phyloP scores from a whole-genome alignment of 1,140 invertebrate genomes.

The Caerostris extrusa region DNA sequence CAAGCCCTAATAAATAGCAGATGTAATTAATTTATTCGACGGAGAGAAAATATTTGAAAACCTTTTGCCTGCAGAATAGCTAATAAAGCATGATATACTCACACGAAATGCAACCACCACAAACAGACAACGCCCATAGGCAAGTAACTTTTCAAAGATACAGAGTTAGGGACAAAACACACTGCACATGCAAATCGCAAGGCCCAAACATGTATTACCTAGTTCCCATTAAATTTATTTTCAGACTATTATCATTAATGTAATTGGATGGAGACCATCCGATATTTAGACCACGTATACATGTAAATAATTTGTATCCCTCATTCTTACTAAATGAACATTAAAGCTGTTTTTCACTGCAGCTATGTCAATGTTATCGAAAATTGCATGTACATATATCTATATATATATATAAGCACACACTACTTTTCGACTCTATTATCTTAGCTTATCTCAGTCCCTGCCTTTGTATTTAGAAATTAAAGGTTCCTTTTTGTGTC shows the following conservation, averaged over 20 bases:
- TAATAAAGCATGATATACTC: conserved; percentile 53
- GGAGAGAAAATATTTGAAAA: conserved; percentile 31
- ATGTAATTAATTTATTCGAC: conserved; percentile 48
- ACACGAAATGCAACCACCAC: conserved; percentile 46
- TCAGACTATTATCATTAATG: conserved; percentile 67
- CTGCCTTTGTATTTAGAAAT: conserved; percentile 17
- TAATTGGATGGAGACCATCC: conserved; percentile 59
- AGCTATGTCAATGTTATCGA: conserved; percentile 4
- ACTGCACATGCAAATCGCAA: conserved; percentile 44
- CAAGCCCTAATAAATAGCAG: conserved; percentile 26
- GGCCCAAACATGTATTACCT: conserved; percentile 4
- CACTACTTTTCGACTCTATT: neutral
- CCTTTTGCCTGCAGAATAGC: conserved; percentile 48
- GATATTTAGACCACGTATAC: conserved; percentile 62
- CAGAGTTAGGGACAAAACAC: conserved; percentile 36
- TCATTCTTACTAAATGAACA: neutral
- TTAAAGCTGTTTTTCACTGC: neutral
- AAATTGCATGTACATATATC: neutral
- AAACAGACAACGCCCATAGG: conserved; percentile 66
- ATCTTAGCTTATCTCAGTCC: neutral
- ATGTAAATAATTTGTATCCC: conserved; percentile 61
- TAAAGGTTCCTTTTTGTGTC: neutral
- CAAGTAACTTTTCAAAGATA: conserved; percentile 58
- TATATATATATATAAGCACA: neutral
- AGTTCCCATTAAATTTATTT: conserved; percentile 61